Conservation (phyloP, 2,888 invertebrate species). For the Ganaspis brasiliensis region DNA sequence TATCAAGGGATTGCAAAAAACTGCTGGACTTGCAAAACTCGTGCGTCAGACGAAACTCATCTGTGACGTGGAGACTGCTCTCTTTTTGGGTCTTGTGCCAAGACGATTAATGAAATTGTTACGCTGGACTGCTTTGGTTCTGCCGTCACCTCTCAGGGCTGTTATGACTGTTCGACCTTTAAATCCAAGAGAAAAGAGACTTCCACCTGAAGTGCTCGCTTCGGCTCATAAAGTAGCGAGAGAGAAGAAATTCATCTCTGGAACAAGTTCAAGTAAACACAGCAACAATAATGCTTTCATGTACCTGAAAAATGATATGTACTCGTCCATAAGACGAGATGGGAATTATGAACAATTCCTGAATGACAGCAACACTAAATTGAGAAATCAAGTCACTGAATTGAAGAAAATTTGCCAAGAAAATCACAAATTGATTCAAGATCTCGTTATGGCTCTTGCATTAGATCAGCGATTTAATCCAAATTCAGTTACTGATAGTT, state of each 20-base stretch:
- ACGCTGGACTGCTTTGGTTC: constrained; percentile 89
- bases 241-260: constrained; percentile 82
- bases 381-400: constrained; percentile 70
- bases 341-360: constrained; percentile 59
- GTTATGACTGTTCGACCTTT: constrained; percentile 91
- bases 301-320: constrained; percentile 66
- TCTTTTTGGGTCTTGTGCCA: constrained; percentile 90
- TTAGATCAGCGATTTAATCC: constrained; percentile 46
- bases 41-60: constrained; percentile 94
- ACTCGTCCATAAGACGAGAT: constrained; percentile 59
- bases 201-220: constrained; percentile 90
- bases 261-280: constrained; percentile 65
- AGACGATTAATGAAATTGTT: constrained; percentile 88
- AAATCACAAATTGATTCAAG: constrained; percentile 73
- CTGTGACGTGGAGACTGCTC: constrained; percentile 90
- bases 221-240: constrained; percentile 92
- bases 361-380: constrained; percentile 57
- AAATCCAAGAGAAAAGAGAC: constrained; percentile 90
- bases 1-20: constrained; percentile 92
- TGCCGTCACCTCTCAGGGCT: constrained; percentile 91
- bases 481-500: not conserved
- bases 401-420: constrained; percentile 72
- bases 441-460: constrained; percentile 67
- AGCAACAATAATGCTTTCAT: constrained; percentile 66
- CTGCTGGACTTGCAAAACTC: constrained; percentile 91